These are phyloP conservation scores for Drosophila lutescens DNA, from an alignment of 2,888 invertebrate species.

Conservation along the genomic window DNA sequence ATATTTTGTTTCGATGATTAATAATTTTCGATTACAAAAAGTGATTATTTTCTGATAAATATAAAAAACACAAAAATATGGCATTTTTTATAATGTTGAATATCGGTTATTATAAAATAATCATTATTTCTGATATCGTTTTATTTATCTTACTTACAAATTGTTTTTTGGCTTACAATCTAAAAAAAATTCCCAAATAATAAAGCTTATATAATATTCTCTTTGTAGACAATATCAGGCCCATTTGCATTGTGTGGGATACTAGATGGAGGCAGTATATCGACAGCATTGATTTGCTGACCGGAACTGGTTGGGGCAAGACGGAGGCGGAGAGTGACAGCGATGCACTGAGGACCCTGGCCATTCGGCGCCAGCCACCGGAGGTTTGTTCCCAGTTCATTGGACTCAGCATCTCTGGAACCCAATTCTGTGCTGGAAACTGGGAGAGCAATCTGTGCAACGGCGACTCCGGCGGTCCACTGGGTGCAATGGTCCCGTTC, in stretches of 20 bases:
- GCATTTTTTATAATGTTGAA: too few relatives aligned
- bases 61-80: too few relatives aligned
- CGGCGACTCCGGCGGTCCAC: slow-evolving; percentile 1
- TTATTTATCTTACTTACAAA: too few relatives aligned
- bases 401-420: background rate
- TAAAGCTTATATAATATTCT: background rate
- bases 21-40: too few relatives aligned
- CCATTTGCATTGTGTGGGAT: slow-evolving; percentile 12
- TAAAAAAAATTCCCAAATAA: too few relatives aligned
- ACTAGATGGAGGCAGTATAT: background rate
- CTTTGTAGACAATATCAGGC: slow-evolving; percentile 8
- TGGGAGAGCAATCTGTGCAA: slow-evolving; percentile 2
- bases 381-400: background rate
- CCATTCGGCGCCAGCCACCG: slow-evolving; percentile 3
- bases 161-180: too few relatives aligned
- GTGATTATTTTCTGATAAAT: too few relatives aligned
- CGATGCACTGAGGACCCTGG: slow-evolving; percentile 1
- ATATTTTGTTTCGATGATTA: too few relatives aligned
- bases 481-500: background rate
- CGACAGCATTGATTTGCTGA: background rate
- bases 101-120: too few relatives aligned
- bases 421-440: slow-evolving; percentile 8
- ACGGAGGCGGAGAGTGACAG: background rate
- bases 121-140: too few relatives aligned
- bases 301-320: slow-evolving; percentile 13